phyloP scores from a whole-genome alignment of 1,140 invertebrate species.

The Melanaphis sacchari region DNA sequence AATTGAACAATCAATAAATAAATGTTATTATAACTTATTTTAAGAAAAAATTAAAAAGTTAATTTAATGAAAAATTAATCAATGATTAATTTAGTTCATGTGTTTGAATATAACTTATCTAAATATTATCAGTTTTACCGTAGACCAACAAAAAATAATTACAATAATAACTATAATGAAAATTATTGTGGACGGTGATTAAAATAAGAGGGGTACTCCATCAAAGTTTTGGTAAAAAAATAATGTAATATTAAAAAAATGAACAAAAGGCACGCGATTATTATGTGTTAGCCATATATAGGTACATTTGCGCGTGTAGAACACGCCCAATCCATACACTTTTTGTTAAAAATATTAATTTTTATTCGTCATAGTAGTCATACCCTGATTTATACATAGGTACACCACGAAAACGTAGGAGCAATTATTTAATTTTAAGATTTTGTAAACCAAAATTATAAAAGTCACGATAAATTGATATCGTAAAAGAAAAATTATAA shows the following conservation, averaged over 20 bases:
- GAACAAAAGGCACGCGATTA: not conserved
- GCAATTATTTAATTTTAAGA: too few species aligned
- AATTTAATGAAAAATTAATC: not conserved
- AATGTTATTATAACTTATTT: not conserved
- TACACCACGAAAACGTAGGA: too few species aligned
- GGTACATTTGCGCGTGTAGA: not conserved
- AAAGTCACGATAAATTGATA: not conserved
- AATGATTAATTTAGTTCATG: not conserved
- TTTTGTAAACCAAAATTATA: too few species aligned
- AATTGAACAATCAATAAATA: not conserved
- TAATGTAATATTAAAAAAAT: not conserved
- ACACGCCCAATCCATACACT: not conserved
- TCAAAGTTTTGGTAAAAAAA: not conserved
- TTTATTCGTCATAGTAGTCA: not conserved
- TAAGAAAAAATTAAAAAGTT: not conserved
- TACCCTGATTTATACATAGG: not conserved
- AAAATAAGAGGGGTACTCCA: not conserved
- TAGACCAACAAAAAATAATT: not conserved
- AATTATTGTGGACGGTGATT: not conserved
- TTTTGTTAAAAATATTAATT: slow-evolving; percentile 5
- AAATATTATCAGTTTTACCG: not conserved
- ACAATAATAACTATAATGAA: not conserved
- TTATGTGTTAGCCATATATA: not conserved
- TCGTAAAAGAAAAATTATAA: not conserved
- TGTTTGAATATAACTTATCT: not conserved